A percentile compares a stretch with the other conserved stretches of the same genome.
Conservation (phyloP, 37 sponge, comb jelly and placozoan species). For the Theonella swinhoei region DNA sequence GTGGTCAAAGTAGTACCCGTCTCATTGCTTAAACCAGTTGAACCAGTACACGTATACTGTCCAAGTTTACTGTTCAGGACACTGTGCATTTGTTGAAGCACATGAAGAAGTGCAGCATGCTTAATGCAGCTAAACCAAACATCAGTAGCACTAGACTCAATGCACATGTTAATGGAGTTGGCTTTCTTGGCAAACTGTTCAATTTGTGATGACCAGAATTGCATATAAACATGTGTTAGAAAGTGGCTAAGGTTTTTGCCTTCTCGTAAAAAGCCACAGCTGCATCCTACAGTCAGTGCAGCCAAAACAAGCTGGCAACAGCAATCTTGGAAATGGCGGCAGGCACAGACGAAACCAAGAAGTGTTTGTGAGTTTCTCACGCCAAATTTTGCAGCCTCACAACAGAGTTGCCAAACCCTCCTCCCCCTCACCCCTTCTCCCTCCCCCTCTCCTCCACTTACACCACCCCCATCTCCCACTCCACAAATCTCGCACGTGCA, state of each 20-base stretch:
- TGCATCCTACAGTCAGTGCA: not conserved
- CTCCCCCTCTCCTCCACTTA: not conserved
- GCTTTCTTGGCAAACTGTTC: not conserved
- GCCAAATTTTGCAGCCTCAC: not conserved
- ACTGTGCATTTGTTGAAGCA: too few species aligned
- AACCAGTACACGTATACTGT: too few species aligned
- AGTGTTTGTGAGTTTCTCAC: not conserved
- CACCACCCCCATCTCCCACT: not conserved
- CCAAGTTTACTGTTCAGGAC: too few species aligned
- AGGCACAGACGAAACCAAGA: not conserved
- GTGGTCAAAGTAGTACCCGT: not conserved
- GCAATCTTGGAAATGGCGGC: not conserved
- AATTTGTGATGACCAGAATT: not conserved
- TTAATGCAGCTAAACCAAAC: not conserved
- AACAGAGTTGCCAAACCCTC: not conserved
- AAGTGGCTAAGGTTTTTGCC: not conserved
- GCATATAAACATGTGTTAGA: not conserved
- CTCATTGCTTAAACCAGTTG: too few species aligned
- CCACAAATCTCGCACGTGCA: not conserved
- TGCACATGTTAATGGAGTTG: not conserved
- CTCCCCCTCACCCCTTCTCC: not conserved
- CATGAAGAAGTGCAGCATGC: not conserved
- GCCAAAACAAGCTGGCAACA: not conserved
- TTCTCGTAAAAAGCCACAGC: not conserved
- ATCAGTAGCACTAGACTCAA: too few species aligned